phyloP scores from a whole-genome alignment of 1,140 invertebrate genomes.

The Drosophila sp. region DNA sequence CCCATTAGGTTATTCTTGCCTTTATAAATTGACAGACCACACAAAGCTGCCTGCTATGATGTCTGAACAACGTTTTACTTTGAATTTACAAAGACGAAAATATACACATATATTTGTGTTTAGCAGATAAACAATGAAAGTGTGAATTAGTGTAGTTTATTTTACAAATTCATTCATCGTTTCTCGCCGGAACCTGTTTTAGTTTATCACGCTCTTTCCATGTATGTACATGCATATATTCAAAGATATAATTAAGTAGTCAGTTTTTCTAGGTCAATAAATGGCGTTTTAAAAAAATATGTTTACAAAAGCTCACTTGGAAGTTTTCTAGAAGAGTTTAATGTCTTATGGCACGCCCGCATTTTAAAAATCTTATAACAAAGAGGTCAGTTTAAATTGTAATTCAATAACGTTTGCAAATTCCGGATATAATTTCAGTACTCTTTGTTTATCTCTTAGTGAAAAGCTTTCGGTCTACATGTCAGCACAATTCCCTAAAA shows the following conservation, averaged over 20 bases:
- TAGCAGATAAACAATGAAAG: neutral
- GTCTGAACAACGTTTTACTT: neutral
- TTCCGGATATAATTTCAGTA: neutral
- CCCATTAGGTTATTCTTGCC: neutral
- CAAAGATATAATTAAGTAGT: conserved; percentile 3
- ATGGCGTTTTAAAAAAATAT: conserved; percentile 59
- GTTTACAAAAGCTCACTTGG: conserved; percentile 48
- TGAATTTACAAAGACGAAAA: neutral
- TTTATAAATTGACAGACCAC: neutral
- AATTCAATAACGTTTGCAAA: neutral
- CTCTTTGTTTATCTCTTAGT: conserved; percentile 3
- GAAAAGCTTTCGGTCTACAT: conserved; percentile 28
- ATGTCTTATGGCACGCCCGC: conserved; percentile 45
- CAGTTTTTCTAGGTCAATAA: conserved; percentile 43
- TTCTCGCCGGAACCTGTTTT: conserved; percentile 31
- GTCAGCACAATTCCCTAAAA: conserved; percentile 22
- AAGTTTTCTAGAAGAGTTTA: conserved; percentile 23
- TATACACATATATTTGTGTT: neutral
- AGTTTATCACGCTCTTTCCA: conserved; percentile 4
- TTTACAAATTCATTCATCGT: neutral
- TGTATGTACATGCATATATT: neutral
- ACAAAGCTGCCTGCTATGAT: conserved; percentile 30
- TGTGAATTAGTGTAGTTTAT: neutral
- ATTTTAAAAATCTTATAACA: conserved; percentile 2
- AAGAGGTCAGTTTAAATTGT: conserved; percentile 1